These are phyloP conservation scores for Sialis lutaria DNA, from an alignment of 2,888 invertebrate species.

Conservation along the genomic window DNA sequence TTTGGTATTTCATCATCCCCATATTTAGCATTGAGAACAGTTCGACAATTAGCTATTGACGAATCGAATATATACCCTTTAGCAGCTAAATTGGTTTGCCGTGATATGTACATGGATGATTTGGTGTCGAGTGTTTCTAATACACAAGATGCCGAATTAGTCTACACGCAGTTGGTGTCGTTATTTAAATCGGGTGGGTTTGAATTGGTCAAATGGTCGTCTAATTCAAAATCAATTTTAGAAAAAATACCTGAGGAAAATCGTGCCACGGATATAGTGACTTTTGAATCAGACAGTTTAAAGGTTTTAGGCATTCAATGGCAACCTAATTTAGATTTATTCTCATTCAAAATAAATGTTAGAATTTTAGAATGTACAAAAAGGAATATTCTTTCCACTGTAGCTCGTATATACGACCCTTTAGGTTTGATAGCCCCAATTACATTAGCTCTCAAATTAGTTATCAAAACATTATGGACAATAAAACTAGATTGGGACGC, in stretches of 20 bases:
- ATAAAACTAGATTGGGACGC: conserved; percentile 1
- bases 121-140: not conserved
- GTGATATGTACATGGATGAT: conserved; percentile 1
- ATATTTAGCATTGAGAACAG: conserved; percentile 8
- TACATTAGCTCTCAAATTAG: not conserved
- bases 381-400: not conserved
- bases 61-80: not conserved
- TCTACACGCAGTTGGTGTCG: not conserved
- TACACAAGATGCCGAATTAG: not conserved
- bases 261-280: not conserved
- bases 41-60: not conserved
- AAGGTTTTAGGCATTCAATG: not conserved
- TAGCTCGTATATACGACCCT: not conserved
- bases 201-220: not conserved
- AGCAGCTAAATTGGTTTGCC: not conserved
- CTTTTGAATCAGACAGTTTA: no score
- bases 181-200: not conserved
- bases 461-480: not conserved
- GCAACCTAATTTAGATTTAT: not conserved
- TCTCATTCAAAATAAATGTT: not conserved
- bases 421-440: not conserved
- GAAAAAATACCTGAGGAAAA: no score
- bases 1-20: conserved; percentile 9
- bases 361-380: not conserved
- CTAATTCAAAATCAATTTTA: not conserved